Percentiles rank a stretch among this genome's conserved stretches.
phyloP scores from a whole-genome alignment of 2,888 invertebrate species.

The Chymomyza fuscimana region DNA sequence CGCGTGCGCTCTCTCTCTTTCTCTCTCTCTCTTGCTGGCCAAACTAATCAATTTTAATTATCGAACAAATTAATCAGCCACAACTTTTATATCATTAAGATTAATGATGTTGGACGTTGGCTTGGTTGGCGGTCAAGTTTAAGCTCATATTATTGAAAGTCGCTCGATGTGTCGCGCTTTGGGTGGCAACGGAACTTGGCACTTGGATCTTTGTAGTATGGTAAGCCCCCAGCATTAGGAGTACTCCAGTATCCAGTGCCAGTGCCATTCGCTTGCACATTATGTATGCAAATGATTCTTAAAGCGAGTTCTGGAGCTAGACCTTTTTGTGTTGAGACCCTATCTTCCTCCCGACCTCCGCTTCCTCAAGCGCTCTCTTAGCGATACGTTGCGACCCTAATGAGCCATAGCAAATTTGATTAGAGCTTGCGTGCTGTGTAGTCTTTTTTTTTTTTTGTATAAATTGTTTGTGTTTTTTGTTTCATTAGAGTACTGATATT shows the following conservation, averaged over 20 bases:
- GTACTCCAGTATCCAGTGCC: neutral
- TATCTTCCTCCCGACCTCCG: no score
- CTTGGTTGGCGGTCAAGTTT: neutral
- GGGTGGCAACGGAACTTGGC: constrained; percentile 53
- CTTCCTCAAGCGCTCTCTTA: neutral
- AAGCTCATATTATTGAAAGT: constrained; percentile 1
- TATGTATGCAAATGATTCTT: constrained; percentile 41
- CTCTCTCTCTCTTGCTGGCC: constrained; percentile 19
- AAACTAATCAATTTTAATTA: constrained; percentile 72
- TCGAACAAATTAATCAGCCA: constrained; percentile 72
- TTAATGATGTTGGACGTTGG: constrained; percentile 57
- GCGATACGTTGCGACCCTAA: constrained; percentile 61
- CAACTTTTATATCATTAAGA: constrained; percentile 73
- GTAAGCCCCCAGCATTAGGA: neutral
- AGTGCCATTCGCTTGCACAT: constrained; percentile 38
- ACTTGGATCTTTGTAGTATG: neutral
- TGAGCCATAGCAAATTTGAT: constrained; percentile 69
- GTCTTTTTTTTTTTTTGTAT: constrained; percentile 17
- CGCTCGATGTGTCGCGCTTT: constrained; percentile 38
- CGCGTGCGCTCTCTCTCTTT: no score
- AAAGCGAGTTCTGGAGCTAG: constrained; percentile 14
- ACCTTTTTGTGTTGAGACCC: no score
- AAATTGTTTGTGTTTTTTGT: constrained; percentile 60
- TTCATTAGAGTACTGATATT: constrained; percentile 58
- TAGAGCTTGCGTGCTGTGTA: constrained; percentile 38